Percentiles rank a stretch among this genome's conserved stretches.
phyloP scores from a whole-genome alignment of 2,888 invertebrate genomes.

The Chymomyza procnemis region DNA sequence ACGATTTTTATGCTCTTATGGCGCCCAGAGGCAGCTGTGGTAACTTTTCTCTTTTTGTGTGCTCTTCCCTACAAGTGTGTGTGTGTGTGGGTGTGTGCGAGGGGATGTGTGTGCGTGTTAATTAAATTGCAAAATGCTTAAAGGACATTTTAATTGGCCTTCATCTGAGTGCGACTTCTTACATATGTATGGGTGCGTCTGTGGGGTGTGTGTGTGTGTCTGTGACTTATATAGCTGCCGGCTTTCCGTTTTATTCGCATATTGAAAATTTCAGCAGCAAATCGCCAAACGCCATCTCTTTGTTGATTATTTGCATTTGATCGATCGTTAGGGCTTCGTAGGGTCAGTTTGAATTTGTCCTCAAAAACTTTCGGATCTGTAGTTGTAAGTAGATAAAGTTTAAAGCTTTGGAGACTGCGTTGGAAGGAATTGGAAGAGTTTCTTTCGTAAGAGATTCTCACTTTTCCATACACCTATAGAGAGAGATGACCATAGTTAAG shows the following conservation, averaged over 20 bases:
- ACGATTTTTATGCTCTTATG: conserved; percentile 57
- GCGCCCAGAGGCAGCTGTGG: conserved; percentile 16
- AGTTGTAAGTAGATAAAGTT: too few relatives aligned
- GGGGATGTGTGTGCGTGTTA: conserved; percentile 52
- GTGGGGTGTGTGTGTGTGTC: not conserved
- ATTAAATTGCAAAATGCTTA: conserved; percentile 66
- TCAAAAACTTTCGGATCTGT: too few relatives aligned
- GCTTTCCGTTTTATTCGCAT: conserved; percentile 3
- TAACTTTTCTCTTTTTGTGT: conserved; percentile 21
- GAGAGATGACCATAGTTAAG: too few relatives aligned
- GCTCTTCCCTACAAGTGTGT: not conserved
- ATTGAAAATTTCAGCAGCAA: not conserved
- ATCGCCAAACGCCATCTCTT: too few relatives aligned
- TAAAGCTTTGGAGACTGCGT: too few relatives aligned
- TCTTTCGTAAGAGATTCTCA: too few relatives aligned
- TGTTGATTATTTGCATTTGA: too few relatives aligned
- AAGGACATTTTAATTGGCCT: conserved; percentile 70
- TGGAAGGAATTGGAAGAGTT: too few relatives aligned
- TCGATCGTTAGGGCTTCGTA: too few relatives aligned
- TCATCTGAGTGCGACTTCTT: conserved; percentile 23
- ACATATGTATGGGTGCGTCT: not conserved
- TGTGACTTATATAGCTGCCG: not conserved
- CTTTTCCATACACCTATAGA: too few relatives aligned
- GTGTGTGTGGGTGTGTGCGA: conserved; percentile 17
- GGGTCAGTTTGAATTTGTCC: too few relatives aligned